These are phyloP conservation scores for Rhinella marina DNA, from an alignment of 2,797 vertebrate species.

Conservation along the genomic window DNA sequence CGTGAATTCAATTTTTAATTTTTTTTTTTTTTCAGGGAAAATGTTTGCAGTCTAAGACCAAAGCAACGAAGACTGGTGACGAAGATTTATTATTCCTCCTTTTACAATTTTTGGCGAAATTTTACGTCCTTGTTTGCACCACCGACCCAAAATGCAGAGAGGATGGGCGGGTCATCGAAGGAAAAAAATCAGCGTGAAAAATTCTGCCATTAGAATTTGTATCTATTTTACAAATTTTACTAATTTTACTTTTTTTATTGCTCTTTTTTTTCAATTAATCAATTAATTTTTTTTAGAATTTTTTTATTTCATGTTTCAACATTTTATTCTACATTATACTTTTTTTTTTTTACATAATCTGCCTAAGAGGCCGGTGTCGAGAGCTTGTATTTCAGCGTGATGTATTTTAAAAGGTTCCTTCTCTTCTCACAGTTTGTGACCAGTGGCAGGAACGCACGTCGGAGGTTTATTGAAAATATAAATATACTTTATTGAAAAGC, in stretches of 20 bases:
- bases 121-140: neutral
- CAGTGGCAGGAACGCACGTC: conserved; percentile 14
- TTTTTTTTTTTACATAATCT: neutral
- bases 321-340: neutral
- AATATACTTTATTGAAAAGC: conserved; percentile 59
- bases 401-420: conserved; percentile 52
- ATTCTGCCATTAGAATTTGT: neutral
- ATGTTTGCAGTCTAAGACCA: neutral
- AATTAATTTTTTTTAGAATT: neutral
- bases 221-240: neutral
- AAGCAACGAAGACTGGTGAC: neutral
- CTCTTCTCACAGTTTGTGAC: conserved; percentile 58
- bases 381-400: conserved; percentile 61
- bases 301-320: neutral
- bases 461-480: conserved; percentile 60
- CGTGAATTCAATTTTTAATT: neutral
- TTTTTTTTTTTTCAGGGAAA: neutral
- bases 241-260: neutral
- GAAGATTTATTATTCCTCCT: neutral
- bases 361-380: conserved; percentile 57
- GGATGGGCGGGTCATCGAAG: neutral
- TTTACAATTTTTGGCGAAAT: neutral
- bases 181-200: neutral
- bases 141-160: neutral
- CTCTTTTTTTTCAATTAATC: neutral